Evolutionary conservation across 2,888 invertebrate genomes (phyloP).

Genomic region (Pyralis farinalis): DNA sequence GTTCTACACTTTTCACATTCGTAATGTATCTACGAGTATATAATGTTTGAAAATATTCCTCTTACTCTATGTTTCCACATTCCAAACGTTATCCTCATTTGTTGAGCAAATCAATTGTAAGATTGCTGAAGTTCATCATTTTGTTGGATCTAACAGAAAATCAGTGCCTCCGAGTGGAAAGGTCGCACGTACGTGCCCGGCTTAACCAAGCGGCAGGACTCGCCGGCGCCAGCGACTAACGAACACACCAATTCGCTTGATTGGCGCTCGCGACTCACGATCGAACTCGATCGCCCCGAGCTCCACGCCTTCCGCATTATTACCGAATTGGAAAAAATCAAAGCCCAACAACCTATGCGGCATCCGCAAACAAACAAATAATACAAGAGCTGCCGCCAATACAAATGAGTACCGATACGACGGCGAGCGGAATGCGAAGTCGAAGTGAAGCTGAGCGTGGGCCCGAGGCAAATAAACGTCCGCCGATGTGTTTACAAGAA

Average conservation of each 20-base stretch:
- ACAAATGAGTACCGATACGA: constrained; percentile 77
- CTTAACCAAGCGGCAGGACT: constrained; percentile 60
- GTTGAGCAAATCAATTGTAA: constrained; percentile 49
- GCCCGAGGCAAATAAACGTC: constrained; percentile 71
- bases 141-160: constrained; percentile 61
- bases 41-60: too few species aligned
- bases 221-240: constrained; percentile 53
- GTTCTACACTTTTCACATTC: too few species aligned
- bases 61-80: constrained; percentile 14
- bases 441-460: constrained; percentile 61
- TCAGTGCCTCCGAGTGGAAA: constrained; percentile 72
- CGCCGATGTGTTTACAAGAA: constrained; percentile 72
- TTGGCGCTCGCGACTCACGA: constrained; percentile 52
- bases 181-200: constrained; percentile 74
- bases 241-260: constrained; percentile 56
- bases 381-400: constrained; percentile 71
- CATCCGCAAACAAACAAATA: constrained; percentile 78
- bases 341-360: constrained; percentile 68
- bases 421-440: constrained; percentile 65
- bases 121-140: constrained; percentile 59
- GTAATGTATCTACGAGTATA: too few species aligned
- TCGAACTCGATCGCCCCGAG: constrained; percentile 52
- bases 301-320: constrained; percentile 69
- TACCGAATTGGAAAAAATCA: constrained; percentile 78
- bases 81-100: constrained; percentile 28